phyloP scores from a whole-genome alignment of 2,888 invertebrate species.

The Protophormia terraenovae region DNA sequence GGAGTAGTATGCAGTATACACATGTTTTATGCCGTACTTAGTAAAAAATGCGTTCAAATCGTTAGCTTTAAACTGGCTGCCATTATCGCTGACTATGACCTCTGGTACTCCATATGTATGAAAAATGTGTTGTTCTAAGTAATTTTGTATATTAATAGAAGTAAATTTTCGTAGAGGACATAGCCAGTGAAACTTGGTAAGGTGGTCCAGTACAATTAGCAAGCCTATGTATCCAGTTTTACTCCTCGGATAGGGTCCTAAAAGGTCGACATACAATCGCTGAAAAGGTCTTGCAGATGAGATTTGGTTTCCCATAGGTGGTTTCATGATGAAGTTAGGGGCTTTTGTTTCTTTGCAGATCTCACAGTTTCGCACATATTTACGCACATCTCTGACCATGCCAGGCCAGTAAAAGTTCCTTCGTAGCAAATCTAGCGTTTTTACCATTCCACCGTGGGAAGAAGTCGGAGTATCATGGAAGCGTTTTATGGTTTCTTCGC shows the following conservation, averaged over 20 bases:
- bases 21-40: neutral
- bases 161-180: neutral
- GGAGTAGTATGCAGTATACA: neutral
- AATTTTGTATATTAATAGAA: neutral
- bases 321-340: neutral
- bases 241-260: slow-evolving; percentile 27
- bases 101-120: no score
- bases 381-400: neutral
- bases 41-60: neutral
- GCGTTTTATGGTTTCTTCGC: neutral
- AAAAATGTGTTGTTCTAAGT: neutral
- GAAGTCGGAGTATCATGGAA: neutral
- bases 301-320: neutral
- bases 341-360: slow-evolving; percentile 24
- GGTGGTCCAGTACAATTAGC: neutral
- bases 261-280: neutral
- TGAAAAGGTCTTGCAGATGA: neutral
- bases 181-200: neutral
- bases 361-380: neutral
- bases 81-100: no score
- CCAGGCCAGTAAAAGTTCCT: neutral
- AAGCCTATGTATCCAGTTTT: slow-evolving; percentile 15
- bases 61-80: neutral
- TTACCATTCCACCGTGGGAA: slow-evolving; percentile 6
- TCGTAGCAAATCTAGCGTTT: neutral